Evolutionary conservation across 2,888 invertebrate genomes (phyloP), one percentile per base, ranked within the genome.

Genomic region (Melolontha melolontha): DNA sequence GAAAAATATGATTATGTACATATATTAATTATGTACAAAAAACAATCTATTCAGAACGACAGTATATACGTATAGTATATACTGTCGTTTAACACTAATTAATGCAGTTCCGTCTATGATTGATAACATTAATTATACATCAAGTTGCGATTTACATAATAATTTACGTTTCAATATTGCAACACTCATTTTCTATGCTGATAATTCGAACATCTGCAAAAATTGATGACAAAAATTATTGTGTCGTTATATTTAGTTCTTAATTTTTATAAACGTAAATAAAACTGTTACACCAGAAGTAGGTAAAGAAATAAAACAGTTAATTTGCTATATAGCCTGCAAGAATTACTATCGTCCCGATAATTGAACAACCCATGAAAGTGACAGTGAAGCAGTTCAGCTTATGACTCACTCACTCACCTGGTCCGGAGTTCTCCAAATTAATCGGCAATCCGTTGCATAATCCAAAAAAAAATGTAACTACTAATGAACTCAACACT

Each of bases 351-450:
- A 47, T 2, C 47, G 14, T 47, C 54, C 66, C 52, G 69, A 69
- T 66, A 65, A 55, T 72, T 70, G 71, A 73, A 72, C 73, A 73
- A 69, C 47, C 65, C 47, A 67, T 70, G 75, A 75, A 76, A 74
- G 73, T 75, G 75, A 75, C 72, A 75, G 77, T 78, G 71, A 75
- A 74, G 70, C 72, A 73, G 67, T 57, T 7, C 52, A 69, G 69
- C 64, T 66, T 72, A 75, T 81, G 80, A 82, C 83, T 81, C 82
- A 83, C 83, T 81, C 80, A 82, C 83, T 81, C 82, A 84, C 84
- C 84, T 80, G 79, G 77, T 71, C 76, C 78, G 71, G 79, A 77
- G 75, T 80, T 80, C 75, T 81, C 80, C 73, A 80, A 76, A 76
- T 80, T 79, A 71, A 83, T 79, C 63, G 84, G 83, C 75, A 81